Evolutionary conservation across 2,797 vertebrate genomes (phyloP).

Genomic region (Lophotriccus pileatus): DNA sequence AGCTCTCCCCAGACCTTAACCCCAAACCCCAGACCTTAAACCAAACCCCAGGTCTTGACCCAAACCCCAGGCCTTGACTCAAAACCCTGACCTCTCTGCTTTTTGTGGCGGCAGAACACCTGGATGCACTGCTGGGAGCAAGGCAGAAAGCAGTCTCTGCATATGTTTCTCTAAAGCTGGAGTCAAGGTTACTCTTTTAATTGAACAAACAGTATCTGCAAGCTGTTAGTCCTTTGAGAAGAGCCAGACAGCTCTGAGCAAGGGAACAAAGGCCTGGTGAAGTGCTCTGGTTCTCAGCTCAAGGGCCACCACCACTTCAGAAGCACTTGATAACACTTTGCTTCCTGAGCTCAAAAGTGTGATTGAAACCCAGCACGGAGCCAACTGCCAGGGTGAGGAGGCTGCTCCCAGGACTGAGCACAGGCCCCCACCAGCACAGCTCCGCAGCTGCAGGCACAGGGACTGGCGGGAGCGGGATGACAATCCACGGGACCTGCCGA

Average conservation of each 20-base stretch:
- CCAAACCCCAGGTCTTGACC: not conserved
- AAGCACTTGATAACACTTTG: constrained; percentile 17
- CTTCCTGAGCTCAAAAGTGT: not conserved
- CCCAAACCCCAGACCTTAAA: not conserved
- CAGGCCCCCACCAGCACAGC: not conserved
- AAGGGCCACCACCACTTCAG: constrained; percentile 40
- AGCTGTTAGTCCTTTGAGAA: not conserved
- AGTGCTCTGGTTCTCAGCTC: constrained; percentile 17
- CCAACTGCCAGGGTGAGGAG: not conserved
- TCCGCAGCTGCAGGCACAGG: not conserved
- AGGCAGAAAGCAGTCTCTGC: not conserved
- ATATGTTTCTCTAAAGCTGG: not conserved
- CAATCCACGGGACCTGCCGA: fast-evolving
- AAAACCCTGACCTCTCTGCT: not conserved
- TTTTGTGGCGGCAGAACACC: not conserved
- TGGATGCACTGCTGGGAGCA: fast-evolving
- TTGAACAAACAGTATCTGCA: not conserved
- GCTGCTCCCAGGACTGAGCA: not conserved
- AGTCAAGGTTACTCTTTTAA: not conserved
- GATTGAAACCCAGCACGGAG: not conserved
- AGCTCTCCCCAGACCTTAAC: not conserved
- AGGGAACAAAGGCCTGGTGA: not conserved
- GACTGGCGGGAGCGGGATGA: fast-evolving
- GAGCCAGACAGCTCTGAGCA: not conserved
- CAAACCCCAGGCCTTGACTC: not conserved